Conservation (phyloP, 2,888 invertebrate species). For the Mycalesis mineus region DNA sequence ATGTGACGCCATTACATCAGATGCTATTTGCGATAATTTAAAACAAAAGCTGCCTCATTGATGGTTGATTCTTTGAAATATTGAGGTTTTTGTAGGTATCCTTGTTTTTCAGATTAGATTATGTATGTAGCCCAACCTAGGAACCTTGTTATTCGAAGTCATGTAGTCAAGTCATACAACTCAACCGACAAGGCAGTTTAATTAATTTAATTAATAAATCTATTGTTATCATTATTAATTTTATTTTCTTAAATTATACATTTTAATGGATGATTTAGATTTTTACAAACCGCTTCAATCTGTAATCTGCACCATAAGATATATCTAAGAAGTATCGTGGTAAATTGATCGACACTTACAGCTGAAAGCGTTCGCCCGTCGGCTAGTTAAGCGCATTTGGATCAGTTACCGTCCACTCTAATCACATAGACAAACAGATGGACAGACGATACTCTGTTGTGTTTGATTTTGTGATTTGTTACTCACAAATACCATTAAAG, state of each 20-base stretch:
- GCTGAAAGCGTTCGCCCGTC: slow-evolving; percentile 36
- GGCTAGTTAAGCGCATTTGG: slow-evolving; percentile 33
- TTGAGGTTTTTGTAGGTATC: too few species aligned
- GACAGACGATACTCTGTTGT: background rate
- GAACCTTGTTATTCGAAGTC: too few species aligned
- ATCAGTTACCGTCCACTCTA: slow-evolving; percentile 17
- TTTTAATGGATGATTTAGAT: background rate
- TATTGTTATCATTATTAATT: too few species aligned
- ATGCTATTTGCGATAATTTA: too few species aligned
- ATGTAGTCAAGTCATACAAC: background rate
- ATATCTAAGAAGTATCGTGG: slow-evolving; percentile 19
- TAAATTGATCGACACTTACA: slow-evolving; percentile 34
- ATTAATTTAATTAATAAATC: too few species aligned
- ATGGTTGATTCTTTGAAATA: too few species aligned
- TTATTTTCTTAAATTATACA: too few species aligned
- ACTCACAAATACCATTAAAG: too few species aligned
- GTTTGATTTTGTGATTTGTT: background rate
- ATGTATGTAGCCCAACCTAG: too few species aligned
- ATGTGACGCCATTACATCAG: too few species aligned
- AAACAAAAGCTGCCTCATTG: too few species aligned
- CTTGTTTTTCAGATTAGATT: too few species aligned
- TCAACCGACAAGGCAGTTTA: background rate
- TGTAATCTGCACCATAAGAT: slow-evolving; percentile 10
- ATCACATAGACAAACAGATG: slow-evolving; percentile 4
- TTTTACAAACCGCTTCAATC: slow-evolving; percentile 7